Base-by-base conservation (phyloP, 1,140 invertebrate species). In the Drosophila mojavensis region DNA sequence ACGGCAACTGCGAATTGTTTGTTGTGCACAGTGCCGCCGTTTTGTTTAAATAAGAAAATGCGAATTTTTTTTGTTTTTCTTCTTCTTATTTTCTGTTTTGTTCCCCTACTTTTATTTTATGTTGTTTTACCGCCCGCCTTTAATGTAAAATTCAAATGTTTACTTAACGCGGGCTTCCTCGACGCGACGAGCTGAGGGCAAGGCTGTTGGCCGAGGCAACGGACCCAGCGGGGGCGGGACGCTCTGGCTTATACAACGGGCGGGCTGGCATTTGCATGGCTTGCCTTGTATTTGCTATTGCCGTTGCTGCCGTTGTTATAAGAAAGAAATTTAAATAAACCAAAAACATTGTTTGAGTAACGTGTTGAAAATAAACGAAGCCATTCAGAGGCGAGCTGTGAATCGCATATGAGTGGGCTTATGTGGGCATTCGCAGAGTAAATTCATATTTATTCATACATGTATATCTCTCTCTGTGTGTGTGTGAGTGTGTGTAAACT, bases 61-160 rank as follows among this genome's bases (percentile, higher is more conserved):
- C 79, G 80, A 89, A 78, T 72, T 50, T 39, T 28, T 51, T 51
- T 67, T 58, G 55, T 30, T 47, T 56, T 17, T 58, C 45, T 30
- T 13, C 13, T 2, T 43, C 1, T 5, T 48, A 28, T 2, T 24
- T 36, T 43, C 39, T 7, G 36, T 62, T 41, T 68, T 55, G 15
- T 68, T 67, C 17, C 48, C 36, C n/a, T 51, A 47, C 17, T 64
- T 30, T 11, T 59, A 47, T 20, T 61, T 59, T 20, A 30, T 64
- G 30, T 39, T 78, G 74, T 75, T 86, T 73, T 84, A 71, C 79
- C 61, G 48, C 72, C 79, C 84, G 84, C 78, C 78, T 84, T 89
- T 81, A 89, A 89, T 89, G 84, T 89, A 84, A 89, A 89, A 89
- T 89, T 89, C 85, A 89, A 89, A 89, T 89, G 84, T 89, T 89